Evolutionary conservation across 2,888 invertebrate genomes (phyloP).

Genomic region (Cosmia trapezina): DNA sequence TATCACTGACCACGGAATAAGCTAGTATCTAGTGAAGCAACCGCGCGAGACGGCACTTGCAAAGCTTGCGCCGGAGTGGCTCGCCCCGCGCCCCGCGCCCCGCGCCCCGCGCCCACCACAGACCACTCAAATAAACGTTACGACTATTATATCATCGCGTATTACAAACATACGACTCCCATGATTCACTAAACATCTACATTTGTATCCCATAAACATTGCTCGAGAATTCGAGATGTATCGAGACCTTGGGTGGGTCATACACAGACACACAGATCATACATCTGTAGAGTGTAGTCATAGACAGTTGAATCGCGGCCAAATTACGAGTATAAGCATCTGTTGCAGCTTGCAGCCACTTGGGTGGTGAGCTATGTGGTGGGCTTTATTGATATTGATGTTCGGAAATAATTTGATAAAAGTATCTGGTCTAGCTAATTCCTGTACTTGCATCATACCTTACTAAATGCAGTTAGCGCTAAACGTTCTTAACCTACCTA

Average conservation of each 20-base stretch:
- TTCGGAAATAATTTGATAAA: background rate
- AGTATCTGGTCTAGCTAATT: background rate
- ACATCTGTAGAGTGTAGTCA: background rate
- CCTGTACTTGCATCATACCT: background rate
- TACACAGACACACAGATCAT: slow-evolving; percentile 13
- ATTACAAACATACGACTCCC: slow-evolving; percentile 10
- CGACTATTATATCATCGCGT: slow-evolving; percentile 41
- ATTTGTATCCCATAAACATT: slow-evolving; percentile 33
- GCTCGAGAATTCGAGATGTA: slow-evolving; percentile 5
- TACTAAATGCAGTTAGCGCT: background rate
- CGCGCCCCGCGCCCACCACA: slow-evolving; percentile 5
- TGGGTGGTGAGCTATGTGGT: slow-evolving; percentile 1
- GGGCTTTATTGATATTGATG: background rate
- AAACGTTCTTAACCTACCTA: background rate
- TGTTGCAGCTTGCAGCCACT: slow-evolving; percentile 37
- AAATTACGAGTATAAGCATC: slow-evolving; percentile 43
- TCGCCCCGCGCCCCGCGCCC: slow-evolving; percentile 5
- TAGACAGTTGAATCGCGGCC: slow-evolving; percentile 32
- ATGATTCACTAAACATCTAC: slow-evolving; percentile 39
- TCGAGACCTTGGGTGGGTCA: slow-evolving; percentile 35
- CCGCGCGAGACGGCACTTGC: background rate
- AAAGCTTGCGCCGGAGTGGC: background rate
- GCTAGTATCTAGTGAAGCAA: background rate
- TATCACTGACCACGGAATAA: background rate
- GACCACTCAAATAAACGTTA: slow-evolving; percentile 37